phyloP scores from a whole-genome alignment of 2,888 invertebrate species.

The Lycophotia porphyrea region DNA sequence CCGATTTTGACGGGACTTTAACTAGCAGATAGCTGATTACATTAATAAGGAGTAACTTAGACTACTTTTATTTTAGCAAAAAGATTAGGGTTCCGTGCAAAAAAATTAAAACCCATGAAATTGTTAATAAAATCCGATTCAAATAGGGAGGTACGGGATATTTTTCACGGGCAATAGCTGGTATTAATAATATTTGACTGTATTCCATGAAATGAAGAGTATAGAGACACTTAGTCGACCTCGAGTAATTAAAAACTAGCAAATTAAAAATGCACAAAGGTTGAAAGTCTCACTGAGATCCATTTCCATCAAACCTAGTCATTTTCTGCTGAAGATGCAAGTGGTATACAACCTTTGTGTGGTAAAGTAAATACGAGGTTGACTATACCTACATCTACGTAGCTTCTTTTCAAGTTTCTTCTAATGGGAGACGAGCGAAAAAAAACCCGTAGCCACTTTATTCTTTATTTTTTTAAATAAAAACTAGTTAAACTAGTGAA shows the following conservation, averaged over 20 bases:
- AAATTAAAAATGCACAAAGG: background rate
- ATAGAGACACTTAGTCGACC: no score
- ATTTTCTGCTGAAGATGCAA: background rate
- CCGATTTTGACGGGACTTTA: background rate
- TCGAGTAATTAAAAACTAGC: background rate
- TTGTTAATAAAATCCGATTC: no score
- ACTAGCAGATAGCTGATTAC: no score
- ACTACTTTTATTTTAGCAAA: no score
- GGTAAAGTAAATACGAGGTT: background rate
- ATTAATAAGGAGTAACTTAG: no score
- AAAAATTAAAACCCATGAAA: no score
- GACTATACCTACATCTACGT: background rate
- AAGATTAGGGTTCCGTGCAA: no score
- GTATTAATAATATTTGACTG: no score
- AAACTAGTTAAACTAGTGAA: conserved; percentile 3
- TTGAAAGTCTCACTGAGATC: background rate
- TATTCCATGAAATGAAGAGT: no score
- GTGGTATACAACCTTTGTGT: background rate
- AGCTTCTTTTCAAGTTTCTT: background rate
- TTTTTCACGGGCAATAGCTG: no score
- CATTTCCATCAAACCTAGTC: background rate
- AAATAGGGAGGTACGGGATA: no score
- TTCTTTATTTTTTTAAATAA: background rate
- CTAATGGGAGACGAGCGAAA: background rate
- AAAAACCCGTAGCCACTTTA: background rate